These are phyloP conservation scores for Azorinus chamasolen DNA, from an alignment of 2,888 invertebrate genomes.

Conservation along the genomic window DNA sequence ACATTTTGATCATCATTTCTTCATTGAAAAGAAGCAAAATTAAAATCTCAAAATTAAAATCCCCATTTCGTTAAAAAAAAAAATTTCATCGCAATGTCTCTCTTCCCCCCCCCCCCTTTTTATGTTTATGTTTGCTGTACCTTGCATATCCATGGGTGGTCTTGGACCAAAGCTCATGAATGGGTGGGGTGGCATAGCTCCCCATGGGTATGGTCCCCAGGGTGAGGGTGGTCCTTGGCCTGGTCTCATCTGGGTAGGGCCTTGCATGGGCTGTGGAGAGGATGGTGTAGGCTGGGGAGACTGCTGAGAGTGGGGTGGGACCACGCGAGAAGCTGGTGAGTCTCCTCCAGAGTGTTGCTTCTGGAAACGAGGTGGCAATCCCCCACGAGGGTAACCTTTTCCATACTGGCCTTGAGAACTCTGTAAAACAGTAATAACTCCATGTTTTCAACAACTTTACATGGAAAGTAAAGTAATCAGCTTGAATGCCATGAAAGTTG, in stretches of 20 bases:
- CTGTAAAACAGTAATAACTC: background rate
- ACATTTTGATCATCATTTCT: too few relatives aligned
- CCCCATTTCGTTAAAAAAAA: too few relatives aligned
- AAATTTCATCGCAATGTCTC: too few relatives aligned
- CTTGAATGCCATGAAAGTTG: background rate
- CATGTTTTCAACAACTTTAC: background rate
- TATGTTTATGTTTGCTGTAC: too few relatives aligned
- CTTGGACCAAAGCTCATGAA: constrained; percentile 81
- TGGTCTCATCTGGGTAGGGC: constrained; percentile 77
- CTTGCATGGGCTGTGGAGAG: constrained; percentile 66
- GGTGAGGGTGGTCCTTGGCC: constrained; percentile 83
- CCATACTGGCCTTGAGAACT: constrained; percentile 79
- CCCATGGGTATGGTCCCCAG: constrained; percentile 71
- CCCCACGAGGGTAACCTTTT: constrained; percentile 91
- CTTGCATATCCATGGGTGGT: constrained; percentile 82
- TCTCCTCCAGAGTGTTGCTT: constrained; percentile 76
- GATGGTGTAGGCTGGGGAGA: constrained; percentile 67
- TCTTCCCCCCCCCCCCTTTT: too few relatives aligned
- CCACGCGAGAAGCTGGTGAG: constrained; percentile 30
- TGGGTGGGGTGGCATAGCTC: constrained; percentile 77
- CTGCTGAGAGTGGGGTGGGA: constrained; percentile 53
- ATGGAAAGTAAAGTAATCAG: background rate
- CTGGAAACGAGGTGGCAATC: constrained; percentile 92
- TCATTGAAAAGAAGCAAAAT: too few relatives aligned
- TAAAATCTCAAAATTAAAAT: too few relatives aligned